These are phyloP conservation scores for Noctua comes DNA, from an alignment of 2,888 invertebrate genomes.

Conservation along the genomic window DNA sequence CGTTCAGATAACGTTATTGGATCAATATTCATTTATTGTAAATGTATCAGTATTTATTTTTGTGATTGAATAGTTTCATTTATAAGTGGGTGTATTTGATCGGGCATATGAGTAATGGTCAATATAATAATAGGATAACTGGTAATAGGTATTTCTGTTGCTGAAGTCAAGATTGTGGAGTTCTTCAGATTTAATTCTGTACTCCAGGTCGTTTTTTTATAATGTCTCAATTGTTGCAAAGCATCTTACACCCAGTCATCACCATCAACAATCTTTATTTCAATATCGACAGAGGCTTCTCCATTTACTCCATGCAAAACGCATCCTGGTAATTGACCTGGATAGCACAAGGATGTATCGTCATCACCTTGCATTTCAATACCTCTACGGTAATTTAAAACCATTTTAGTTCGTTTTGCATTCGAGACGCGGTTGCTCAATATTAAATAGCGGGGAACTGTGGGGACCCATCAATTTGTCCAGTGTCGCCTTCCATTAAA, in stretches of 20 bases:
- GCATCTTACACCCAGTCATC: neutral
- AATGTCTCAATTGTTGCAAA: neutral
- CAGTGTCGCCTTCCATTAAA: slow-evolving; percentile 62
- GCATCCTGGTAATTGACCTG: slow-evolving; percentile 49
- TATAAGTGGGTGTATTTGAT: slow-evolving; percentile 3
- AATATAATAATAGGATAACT: neutral
- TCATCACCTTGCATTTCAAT: slow-evolving; percentile 20
- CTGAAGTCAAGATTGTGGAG: neutral
- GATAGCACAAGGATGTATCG: slow-evolving; percentile 36
- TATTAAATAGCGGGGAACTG: slow-evolving; percentile 61
- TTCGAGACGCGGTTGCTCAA: slow-evolving; percentile 41
- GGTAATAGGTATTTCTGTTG: neutral
- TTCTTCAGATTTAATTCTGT: neutral
- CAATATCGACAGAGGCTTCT: neutral
- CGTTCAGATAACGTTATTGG: slow-evolving; percentile 58
- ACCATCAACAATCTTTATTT: slow-evolving; percentile 12
- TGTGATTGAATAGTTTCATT: slow-evolving; percentile 37
- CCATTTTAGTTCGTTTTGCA: slow-evolving; percentile 38
- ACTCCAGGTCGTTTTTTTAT: neutral
- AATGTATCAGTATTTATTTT: slow-evolving; percentile 45
- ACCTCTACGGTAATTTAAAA: slow-evolving; percentile 21
- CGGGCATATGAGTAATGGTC: slow-evolving; percentile 9
- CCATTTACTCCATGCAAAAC: slow-evolving; percentile 21
- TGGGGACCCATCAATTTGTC: slow-evolving; percentile 66
- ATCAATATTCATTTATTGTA: slow-evolving; percentile 57